Base-by-base conservation (phyloP, 2,113 vertebrate genomes). In the Xenotilapia flavipinnis region DNA sequence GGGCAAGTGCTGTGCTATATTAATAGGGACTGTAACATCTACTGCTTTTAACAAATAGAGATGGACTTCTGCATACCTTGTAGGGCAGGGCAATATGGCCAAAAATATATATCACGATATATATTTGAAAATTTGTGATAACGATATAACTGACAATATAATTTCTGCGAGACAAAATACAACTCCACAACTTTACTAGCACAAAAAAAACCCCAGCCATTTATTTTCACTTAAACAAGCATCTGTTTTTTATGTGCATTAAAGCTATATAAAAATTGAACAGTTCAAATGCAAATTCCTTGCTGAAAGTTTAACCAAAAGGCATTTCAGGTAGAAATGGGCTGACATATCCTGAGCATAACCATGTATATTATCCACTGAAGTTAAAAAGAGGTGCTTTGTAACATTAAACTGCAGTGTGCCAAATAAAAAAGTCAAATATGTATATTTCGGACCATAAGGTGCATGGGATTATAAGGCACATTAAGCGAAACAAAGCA, bases 131-230 rank as follows among this genome's bases (percentile, higher is more conserved):
- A 56, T 56, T 26, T 56, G 21, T 7, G 54, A 56, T 56, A 56
- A 56, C 3, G 1, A 56, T 56, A 14, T 56, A 56, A 26, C 54
- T 56, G 54, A 56, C 54, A 5, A 56, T 26, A 56, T 26, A 56
- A 56, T 14, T 56, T 5, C 3, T 14, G 6, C 2, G 1, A 56
- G 21, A 3, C 21, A 56, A 56, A 56, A 2, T 56, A 56, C 54
- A 56, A 56, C 54, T 56, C 6, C 54, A 26, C 21, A 56, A 26
- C 12, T 26, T 56, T 26, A 56, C 12, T 26, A 14, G 21, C 3
- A 0, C 54, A 55, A 55, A 55, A 12, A n/a, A 3, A 0, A 1
- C 0, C 0, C 1, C 53, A 55, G 11, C 19, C 51, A 53, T 21
- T 53, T 21, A 53, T 53, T 53, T 21, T 21, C 19, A 21, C 9